phyloP scores from a whole-genome alignment of 2,888 invertebrate species.

The Cheilosia impressa region DNA sequence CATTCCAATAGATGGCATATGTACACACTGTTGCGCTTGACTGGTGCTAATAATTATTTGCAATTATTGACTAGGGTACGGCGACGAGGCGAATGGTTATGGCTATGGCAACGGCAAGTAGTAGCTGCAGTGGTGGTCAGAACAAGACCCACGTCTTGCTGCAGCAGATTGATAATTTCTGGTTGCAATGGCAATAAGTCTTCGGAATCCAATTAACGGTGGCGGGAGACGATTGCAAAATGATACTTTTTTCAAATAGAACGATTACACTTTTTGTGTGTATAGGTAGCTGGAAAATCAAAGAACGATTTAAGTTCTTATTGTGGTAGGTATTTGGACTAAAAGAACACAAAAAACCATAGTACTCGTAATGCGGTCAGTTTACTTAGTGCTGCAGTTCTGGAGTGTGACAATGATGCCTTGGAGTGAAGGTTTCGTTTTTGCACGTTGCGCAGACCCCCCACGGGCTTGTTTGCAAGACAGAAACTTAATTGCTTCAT shows the following conservation, averaged over 20 bases:
- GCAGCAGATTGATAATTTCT: conserved; percentile 69
- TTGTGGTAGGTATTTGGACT: conserved; percentile 30
- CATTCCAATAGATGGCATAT: conserved; percentile 56
- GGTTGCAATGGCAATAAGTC: conserved; percentile 74
- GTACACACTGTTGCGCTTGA: conserved; percentile 73
- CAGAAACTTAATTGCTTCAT: conserved; percentile 49
- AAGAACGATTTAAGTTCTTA: conserved; percentile 37
- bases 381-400: conserved; percentile 30
- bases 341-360: conserved; percentile 15
- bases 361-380: conserved; percentile 36
- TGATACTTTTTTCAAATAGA: conserved; percentile 56
- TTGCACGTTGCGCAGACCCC: conserved; percentile 40
- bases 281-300: conserved; percentile 9
- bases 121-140: conserved; percentile 39
- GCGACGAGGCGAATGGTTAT: background rate
- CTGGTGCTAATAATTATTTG: conserved; percentile 75
- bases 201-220: conserved; percentile 70
- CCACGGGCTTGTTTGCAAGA: conserved; percentile 46
- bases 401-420: conserved; percentile 59
- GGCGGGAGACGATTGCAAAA: conserved; percentile 72
- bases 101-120: conserved; percentile 25
- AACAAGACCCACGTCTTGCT: conserved; percentile 68
- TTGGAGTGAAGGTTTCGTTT: conserved; percentile 4
- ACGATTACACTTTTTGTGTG: conserved; percentile 43
- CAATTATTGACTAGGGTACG: conserved; percentile 65